Evolutionary conservation across 2,888 invertebrate genomes (phyloP).

Genomic region (Tethea ocularis): DNA sequence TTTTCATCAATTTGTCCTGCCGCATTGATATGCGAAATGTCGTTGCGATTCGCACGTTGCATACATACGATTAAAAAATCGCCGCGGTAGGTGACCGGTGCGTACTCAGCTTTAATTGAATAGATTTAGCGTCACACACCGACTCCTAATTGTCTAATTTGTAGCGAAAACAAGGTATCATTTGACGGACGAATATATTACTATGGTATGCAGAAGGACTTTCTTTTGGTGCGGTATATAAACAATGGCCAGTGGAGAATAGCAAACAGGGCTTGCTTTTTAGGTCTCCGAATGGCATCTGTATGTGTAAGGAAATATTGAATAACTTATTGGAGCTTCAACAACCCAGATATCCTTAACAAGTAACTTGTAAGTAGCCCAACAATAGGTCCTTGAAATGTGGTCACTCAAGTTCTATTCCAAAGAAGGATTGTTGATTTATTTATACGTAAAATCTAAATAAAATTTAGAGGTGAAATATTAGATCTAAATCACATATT

Average conservation of each 20-base stretch:
- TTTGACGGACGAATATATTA: conserved; percentile 73
- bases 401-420: not conserved
- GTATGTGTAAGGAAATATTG: conserved; percentile 42
- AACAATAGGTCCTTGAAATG: conserved; percentile 1
- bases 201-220: conserved; percentile 76
- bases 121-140: conserved; percentile 71
- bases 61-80: conserved; percentile 83
- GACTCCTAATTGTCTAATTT: conserved; percentile 83
- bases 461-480: not conserved
- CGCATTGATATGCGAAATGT: conserved; percentile 82
- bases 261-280: conserved; percentile 61
- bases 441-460: not conserved
- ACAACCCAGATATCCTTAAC: conserved; percentile 24
- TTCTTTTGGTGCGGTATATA: conserved; percentile 78
- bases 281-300: conserved; percentile 46
- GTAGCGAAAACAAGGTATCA: conserved; percentile 77
- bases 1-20: conserved; percentile 74
- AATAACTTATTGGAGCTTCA: conserved; percentile 34
- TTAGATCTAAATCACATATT: too few species aligned
- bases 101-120: conserved; percentile 80
- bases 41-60: conserved; percentile 73
- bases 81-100: conserved; percentile 77
- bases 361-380: conserved; percentile 16
- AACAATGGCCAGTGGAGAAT: conserved; percentile 65
- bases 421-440: not conserved